Conservation (phyloP, 2,888 invertebrate genomes). For the Blastobasis lacticolella region DNA sequence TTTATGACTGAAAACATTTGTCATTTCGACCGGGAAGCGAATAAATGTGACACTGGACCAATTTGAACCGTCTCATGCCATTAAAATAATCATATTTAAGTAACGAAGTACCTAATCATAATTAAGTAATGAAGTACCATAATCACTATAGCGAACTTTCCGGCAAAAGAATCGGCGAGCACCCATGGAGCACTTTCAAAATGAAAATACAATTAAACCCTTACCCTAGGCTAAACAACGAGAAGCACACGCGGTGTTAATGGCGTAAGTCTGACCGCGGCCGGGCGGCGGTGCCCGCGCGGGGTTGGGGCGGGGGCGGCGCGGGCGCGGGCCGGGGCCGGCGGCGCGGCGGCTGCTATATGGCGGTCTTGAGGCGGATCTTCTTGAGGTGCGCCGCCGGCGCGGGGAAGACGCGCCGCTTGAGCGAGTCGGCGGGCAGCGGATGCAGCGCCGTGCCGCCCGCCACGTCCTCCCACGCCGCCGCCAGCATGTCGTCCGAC, state of each 20-base stretch:
- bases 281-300: too few species aligned
- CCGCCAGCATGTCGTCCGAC: conserved; percentile 38
- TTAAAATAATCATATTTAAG: conserved; percentile 24
- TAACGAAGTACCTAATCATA: conserved; percentile 21
- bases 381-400: conserved; percentile 56
- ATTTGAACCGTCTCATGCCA: conserved; percentile 20
- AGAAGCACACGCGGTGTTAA: conserved; percentile 18
- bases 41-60: too few species aligned
- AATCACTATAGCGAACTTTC: conserved; percentile 18
- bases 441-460: conserved; percentile 34
- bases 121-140: conserved; percentile 19
- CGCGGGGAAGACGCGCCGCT: conserved; percentile 43
- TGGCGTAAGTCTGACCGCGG: conserved; percentile 18
- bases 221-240: conserved; percentile 10
- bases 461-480: conserved; percentile 44
- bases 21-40: too few species aligned
- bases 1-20: too few species aligned
- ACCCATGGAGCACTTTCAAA: conserved; percentile 15
- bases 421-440: conserved; percentile 16
- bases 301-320: neutral
- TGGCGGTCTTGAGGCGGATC: conserved; percentile 55
- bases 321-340: conserved; percentile 17
- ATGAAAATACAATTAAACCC: conserved; percentile 16
- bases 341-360: conserved; percentile 49
- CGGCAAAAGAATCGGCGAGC: conserved; percentile 17